Base-by-base conservation (phyloP, 2,888 invertebrate genomes). In the Scaptomyza tumidula region DNA sequence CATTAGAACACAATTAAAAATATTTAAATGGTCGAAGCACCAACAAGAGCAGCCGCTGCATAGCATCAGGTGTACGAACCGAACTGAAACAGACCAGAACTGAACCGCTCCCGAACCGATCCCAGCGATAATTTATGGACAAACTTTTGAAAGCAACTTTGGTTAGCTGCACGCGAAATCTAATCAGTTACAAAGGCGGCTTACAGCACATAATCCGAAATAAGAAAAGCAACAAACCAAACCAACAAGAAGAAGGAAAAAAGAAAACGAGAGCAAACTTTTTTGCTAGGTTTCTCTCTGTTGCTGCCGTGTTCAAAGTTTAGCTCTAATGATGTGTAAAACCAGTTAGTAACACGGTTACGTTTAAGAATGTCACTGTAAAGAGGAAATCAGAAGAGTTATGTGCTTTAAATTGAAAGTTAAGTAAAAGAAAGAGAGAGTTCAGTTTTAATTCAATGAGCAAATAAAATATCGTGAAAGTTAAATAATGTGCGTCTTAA, bases 1-100 rank as follows among this genome's bases (percentile, higher is more conserved):
- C 63, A 78, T 75, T 78, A 73, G 78, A 75, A 75, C 43, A 78
- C 74, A 75, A 75, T 75, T 75, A 75, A 75, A 37, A 75, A 59
- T 61, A 63, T 69, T 75, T 64, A 73, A 75, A 75, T 60, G 68
- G 60, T 55, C 63, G 62, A 68, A 77, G 78, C 73, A 75, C 68
- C 66, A 45, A 5, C 45, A 50, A n/a, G n/a, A n/a, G 49, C 56
- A 27, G 7, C 11, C 16, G 27, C 52, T 11, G 11, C 16, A 39
- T n/a, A 24, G 24, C 24, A 24, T 24, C 41, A 41, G 41, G 41
- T 41, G 16, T 41, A 41, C 41, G 16, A 41, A 29, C 5, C 11
- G 6, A 31, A 24, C 3, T 7, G 10, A 45, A n/a, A 14, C 27
- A 52, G 27, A n/a, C 19, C 41, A 41, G 41, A 52, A 24, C n/a